phyloP scores from a whole-genome alignment of 2,888 invertebrate species.

The Ashinkailepas kermadecensis region DNA sequence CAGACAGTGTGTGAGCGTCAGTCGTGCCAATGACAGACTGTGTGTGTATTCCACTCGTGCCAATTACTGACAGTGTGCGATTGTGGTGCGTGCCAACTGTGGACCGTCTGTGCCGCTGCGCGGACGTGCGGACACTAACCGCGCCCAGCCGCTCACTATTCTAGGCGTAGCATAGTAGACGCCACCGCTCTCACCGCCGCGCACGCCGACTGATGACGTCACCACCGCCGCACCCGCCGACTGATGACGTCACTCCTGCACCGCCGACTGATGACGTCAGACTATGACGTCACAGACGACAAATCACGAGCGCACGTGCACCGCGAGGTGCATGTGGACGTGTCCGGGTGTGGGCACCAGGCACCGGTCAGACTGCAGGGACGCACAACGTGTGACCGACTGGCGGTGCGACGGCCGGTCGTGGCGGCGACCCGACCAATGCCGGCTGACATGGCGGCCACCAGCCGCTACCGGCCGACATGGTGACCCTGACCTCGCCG shows the following conservation, averaged over 20 bases:
- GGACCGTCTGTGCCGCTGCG: too few species aligned
- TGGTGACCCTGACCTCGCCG: too few species aligned
- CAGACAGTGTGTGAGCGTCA: too few species aligned
- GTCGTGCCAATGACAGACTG: too few species aligned
- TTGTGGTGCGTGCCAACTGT: too few species aligned
- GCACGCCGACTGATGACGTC: neutral
- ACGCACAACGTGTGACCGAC: too few species aligned
- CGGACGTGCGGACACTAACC: neutral
- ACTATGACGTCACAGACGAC: neutral
- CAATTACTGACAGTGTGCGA: too few species aligned
- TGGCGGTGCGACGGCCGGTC: neutral
- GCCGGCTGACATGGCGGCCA: neutral
- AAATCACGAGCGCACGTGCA: neutral
- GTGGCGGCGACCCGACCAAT: too few species aligned
- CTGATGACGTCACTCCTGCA: neutral
- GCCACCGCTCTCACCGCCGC: neutral
- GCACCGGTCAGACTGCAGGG: neutral
- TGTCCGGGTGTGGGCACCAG: neutral
- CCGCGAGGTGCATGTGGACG: neutral
- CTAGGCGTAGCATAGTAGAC: conserved; percentile 9
- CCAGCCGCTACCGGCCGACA: neutral
- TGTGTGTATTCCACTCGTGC: too few species aligned
- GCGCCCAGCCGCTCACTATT: neutral
- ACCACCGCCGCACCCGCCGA: neutral
- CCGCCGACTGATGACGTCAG: neutral